These are phyloP conservation scores for Eurois occulta DNA, from an alignment of 2,888 invertebrate species.

Conservation along the genomic window DNA sequence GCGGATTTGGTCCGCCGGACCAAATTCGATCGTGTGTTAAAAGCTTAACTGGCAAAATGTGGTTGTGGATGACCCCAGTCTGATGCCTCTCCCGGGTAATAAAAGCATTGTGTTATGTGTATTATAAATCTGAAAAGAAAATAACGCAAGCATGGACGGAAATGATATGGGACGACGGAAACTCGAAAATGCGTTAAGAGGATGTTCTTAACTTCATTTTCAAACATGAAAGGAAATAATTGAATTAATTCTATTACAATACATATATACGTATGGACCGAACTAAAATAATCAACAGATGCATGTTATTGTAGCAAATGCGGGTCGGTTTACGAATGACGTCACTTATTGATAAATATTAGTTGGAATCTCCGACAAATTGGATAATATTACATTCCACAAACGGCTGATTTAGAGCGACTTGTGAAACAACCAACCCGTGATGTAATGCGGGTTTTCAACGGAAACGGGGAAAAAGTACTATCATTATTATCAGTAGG, in stretches of 20 bases:
- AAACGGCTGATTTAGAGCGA: background rate
- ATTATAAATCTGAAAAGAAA: background rate
- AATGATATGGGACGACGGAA: background rate
- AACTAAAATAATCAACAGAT: conserved; percentile 20
- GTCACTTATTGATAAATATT: conserved; percentile 33
- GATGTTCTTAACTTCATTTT: conserved; percentile 9
- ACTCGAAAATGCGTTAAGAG: background rate
- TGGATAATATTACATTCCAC: conserved; percentile 31
- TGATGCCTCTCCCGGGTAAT: background rate
- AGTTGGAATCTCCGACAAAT: conserved; percentile 18
- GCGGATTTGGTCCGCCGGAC: too few relatives aligned
- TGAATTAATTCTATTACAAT: conserved; percentile 21
- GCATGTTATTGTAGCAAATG: conserved; percentile 31
- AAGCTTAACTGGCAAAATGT: background rate
- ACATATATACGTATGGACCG: background rate
- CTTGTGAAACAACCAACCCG: background rate
- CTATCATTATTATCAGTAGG: background rate
- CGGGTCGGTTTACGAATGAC: conserved; percentile 41
- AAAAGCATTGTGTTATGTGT: background rate
- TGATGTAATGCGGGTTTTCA: conserved; percentile 1
- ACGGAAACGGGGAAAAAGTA: background rate
- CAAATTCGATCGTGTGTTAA: too few relatives aligned
- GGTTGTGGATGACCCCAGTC: background rate
- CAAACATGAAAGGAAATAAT: background rate
- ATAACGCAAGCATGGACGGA: background rate